phyloP scores from a whole-genome alignment of 2,797 vertebrate species.

The Champsocephalus esox region DNA sequence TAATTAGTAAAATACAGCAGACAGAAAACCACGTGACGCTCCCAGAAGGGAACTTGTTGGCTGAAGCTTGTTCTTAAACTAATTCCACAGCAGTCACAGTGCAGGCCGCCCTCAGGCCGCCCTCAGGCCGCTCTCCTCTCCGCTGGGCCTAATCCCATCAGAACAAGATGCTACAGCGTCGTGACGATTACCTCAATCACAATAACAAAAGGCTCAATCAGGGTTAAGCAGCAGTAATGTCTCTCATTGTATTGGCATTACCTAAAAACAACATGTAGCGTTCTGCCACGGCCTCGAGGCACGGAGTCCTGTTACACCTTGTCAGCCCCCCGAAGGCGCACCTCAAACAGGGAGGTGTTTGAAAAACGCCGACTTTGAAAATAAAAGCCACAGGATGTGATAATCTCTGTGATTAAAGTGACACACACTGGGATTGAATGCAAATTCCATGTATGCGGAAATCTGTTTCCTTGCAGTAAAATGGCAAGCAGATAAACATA shows the following conservation, averaged over 20 bases:
- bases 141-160: conserved; percentile 53
- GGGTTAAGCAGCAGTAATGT: conserved; percentile 69
- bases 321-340: conserved; percentile 40
- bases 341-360: conserved; percentile 37
- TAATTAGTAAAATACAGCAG: no score
- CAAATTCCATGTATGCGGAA: neutral
- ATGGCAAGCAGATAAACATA: neutral
- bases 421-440: neutral
- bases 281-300: conserved; percentile 49
- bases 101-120: conserved; percentile 38
- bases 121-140: neutral
- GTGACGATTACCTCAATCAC: conserved; percentile 56
- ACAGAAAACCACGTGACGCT: no score
- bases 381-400: neutral
- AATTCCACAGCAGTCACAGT: conserved; percentile 33
- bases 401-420: conserved; percentile 17
- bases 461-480: neutral
- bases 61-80: conserved; percentile 25
- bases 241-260: conserved; percentile 60
- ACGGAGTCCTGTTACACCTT: conserved; percentile 57
- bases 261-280: conserved; percentile 65
- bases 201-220: conserved; percentile 73
- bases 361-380: conserved; percentile 15
- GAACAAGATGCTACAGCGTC: conserved; percentile 53
- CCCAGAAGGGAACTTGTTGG: neutral